These are phyloP conservation scores for Xestia xanthographa DNA, from an alignment of 2,888 invertebrate species.

Conservation along the genomic window DNA sequence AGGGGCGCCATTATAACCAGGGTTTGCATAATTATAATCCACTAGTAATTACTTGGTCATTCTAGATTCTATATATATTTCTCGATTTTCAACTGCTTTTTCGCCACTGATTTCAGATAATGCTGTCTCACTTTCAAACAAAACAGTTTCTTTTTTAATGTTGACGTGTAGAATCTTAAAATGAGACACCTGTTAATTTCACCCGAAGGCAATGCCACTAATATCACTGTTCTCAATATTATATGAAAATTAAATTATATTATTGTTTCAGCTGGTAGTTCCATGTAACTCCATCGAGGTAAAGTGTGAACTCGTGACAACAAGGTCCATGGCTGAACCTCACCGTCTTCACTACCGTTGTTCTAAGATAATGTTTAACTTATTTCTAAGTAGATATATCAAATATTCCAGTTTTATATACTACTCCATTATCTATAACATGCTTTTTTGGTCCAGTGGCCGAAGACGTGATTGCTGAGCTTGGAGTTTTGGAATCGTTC, in stretches of 20 bases:
- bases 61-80: background rate
- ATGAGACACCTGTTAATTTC: background rate
- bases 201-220: background rate
- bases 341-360: slow-evolving; percentile 57
- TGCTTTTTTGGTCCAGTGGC: background rate
- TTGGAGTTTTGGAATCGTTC: background rate
- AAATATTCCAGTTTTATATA: slow-evolving; percentile 6
- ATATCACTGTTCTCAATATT: slow-evolving; percentile 3
- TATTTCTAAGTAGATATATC: background rate
- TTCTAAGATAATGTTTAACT: slow-evolving; percentile 24
- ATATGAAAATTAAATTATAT: background rate
- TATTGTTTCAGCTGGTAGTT: slow-evolving; percentile 18
- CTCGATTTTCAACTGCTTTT: background rate
- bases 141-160: background rate
- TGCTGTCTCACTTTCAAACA: no score
- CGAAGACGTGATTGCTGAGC: background rate
- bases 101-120: background rate
- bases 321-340: slow-evolving; percentile 30
- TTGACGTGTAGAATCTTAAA: no score
- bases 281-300: slow-evolving; percentile 37
- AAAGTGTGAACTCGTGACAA: slow-evolving; percentile 62
- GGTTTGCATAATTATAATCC: no score
- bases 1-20: background rate
- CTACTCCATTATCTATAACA: background rate
- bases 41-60: background rate